phyloP scores from a whole-genome alignment of 2,113 vertebrate species.

The Micromys minutus region DNA sequence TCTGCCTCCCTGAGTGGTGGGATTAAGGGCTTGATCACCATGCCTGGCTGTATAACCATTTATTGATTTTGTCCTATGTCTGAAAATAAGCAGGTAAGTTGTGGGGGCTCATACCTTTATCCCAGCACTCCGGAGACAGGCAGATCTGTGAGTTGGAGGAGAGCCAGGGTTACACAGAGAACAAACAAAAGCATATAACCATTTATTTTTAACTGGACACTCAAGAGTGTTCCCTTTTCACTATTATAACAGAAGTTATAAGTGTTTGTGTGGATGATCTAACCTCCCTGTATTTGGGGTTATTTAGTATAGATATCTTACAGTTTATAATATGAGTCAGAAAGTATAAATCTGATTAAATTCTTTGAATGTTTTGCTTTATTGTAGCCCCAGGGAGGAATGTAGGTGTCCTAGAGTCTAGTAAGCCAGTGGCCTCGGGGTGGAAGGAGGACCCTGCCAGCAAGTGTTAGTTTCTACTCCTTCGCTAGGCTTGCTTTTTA shows the following conservation, averaged over 20 bases:
- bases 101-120: neutral
- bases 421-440: neutral
- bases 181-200: neutral
- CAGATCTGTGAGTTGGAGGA: neutral
- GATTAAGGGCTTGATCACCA: neutral
- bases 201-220: neutral
- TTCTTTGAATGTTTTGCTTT: neutral
- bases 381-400: neutral
- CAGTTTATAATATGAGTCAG: slow-evolving; percentile 14
- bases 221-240: neutral
- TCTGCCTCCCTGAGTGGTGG: neutral
- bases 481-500: neutral
- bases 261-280: neutral
- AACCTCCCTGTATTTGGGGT: neutral
- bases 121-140: neutral
- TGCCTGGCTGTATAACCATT: neutral
- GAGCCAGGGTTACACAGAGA: neutral
- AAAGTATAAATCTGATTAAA: neutral
- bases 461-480: neutral
- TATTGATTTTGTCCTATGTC: neutral
- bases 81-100: neutral
- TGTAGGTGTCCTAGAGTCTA: neutral
- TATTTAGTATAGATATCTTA: slow-evolving; percentile 22
- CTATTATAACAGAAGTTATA: neutral
- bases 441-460: neutral